Evolutionary conservation across 2,888 invertebrate species (phyloP), one percentile per base, ranked within the genome.

Genomic region (Craniophora ligustri): DNA sequence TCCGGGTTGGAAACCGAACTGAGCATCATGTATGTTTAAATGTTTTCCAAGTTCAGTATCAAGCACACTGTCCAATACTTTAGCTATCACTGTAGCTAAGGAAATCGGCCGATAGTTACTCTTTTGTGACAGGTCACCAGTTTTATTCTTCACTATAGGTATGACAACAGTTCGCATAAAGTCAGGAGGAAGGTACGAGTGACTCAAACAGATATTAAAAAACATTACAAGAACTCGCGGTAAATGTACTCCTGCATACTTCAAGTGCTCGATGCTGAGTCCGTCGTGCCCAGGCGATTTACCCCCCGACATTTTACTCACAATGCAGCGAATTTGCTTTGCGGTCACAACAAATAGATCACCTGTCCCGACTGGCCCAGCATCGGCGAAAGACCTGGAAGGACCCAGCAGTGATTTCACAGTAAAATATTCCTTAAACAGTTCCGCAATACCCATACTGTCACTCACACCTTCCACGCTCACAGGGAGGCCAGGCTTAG

Each of bases 21-120:
- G 36, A 4, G 36, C 38, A 6, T 38, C 23, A 11, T 38, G 23
- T n/a, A 26, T 26, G 4, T 26, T n/a, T 26, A 26, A n/a, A 2
- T 26, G 26, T n/a, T 26, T 26, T 26, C n/a, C n/a, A 26, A 26
- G 26, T 26, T 26, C 26, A n/a, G 26, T n/a, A 26, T 35, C 18
- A 35, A 40, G 40, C 40, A 30, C 16, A 30, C 40, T 15, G 30
- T 40, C 40, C 28, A 39, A 11, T 26, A 39, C 39, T 10, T 38
- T 38, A 1, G 38, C 38, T 3, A 38, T 21, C 3, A 38, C 38
- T 10, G 38, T 38, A 0, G 26, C 39, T n/a, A 35, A 11, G n/a
- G 35, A 35, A 10, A 18, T 35, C 5, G 35, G 35, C 16, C 35
- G 11, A 13, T 35, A 35, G 6, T 18, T 35, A 10, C 13, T 10